Percentiles rank a stretch among this genome's conserved stretches.
Evolutionary conservation across 2,888 invertebrate genomes (phyloP).

Genomic region (Napeogenes sylphis): DNA sequence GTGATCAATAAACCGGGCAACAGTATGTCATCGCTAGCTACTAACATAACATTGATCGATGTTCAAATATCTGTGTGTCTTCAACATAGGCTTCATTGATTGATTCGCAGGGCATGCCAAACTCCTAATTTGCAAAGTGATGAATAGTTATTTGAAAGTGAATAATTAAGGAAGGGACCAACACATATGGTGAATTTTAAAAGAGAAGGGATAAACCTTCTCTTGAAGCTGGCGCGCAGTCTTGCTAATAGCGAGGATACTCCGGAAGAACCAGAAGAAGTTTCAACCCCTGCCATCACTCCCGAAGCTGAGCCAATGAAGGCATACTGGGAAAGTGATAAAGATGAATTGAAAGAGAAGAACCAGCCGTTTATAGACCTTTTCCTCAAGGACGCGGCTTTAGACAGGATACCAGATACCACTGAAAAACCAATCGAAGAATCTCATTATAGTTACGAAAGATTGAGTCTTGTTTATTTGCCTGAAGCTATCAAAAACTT

Average conservation of each 20-base stretch:
- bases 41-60: conserved; percentile 53
- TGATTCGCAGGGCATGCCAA: conserved; percentile 76
- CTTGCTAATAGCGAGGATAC: conserved; percentile 47
- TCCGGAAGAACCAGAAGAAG: conserved; percentile 47
- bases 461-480: conserved; percentile 53
- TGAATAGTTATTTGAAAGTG: conserved; percentile 62
- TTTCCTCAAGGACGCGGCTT: conserved; percentile 54
- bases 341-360: conserved; percentile 49
- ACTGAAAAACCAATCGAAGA: conserved; percentile 63
- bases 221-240: conserved; percentile 57
- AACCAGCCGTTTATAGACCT: conserved; percentile 64
- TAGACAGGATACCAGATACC: conserved; percentile 64
- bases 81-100: conserved; percentile 74
- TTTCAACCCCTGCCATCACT: conserved; percentile 34
- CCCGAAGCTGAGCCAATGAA: conserved; percentile 60
- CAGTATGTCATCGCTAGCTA: conserved; percentile 51
- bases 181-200: conserved; percentile 70
- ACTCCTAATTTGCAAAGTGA: conserved; percentile 62
- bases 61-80: conserved; percentile 75
- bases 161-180: conserved; percentile 53
- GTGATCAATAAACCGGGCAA: conserved; percentile 45
- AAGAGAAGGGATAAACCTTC: conserved; percentile 69
- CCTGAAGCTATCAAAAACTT: conserved; percentile 56
- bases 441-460: conserved; percentile 67
- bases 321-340: conserved; percentile 71